phyloP scores from a whole-genome alignment of 2,888 invertebrate genomes.

The Apomyelois bistriatella region DNA sequence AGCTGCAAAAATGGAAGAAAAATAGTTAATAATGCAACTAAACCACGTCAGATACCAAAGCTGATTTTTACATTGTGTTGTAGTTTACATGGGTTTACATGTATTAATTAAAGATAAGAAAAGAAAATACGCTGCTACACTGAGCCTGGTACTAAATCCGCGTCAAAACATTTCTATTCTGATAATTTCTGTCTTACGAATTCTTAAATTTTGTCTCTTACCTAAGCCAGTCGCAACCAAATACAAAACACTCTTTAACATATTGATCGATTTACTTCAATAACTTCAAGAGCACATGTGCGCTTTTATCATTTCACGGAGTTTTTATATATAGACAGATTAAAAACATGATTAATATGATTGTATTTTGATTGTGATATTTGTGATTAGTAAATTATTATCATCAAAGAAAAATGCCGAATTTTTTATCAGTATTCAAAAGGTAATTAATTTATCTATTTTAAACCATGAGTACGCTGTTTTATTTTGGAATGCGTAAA shows the following conservation, averaged over 20 bases:
- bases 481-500: too few species aligned
- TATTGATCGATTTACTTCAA: background rate
- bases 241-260: background rate
- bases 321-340: background rate
- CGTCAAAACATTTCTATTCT: too few species aligned
- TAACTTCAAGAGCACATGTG: background rate
- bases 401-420: background rate
- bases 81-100: too few species aligned
- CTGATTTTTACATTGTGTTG: too few species aligned
- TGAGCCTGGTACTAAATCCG: too few species aligned
- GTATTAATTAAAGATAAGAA: too few species aligned
- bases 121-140: too few species aligned
- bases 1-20: background rate
- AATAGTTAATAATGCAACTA: background rate
- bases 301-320: background rate
- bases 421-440: background rate
- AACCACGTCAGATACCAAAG: too few species aligned
- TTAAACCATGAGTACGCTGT: background rate
- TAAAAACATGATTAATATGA: background rate
- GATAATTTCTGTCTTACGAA: too few species aligned
- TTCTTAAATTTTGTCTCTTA: background rate
- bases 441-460: background rate
- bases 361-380: slow-evolving; percentile 13
- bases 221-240: background rate
- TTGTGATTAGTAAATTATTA: background rate